Percentiles rank a stretch among this genome's conserved stretches.
Conservation (phyloP, 1,140 invertebrate genomes). For the Diabrotica virgifera region DNA sequence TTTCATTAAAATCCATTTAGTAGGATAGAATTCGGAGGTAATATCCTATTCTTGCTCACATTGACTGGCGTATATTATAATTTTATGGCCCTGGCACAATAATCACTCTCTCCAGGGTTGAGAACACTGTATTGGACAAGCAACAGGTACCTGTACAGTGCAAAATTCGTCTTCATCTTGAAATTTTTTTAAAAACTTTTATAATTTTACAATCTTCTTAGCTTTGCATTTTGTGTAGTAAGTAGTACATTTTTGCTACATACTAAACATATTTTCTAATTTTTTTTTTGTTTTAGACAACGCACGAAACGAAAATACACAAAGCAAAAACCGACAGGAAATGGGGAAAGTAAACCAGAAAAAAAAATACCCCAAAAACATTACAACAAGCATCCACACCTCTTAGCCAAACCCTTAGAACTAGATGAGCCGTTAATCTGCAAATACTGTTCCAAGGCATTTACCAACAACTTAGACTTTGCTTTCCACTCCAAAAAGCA, state of each 20-base stretch:
- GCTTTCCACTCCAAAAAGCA: slow-evolving; percentile 43
- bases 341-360: neutral
- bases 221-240: slow-evolving; percentile 24
- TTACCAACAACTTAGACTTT: slow-evolving; percentile 37
- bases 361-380: neutral
- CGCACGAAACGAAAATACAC: slow-evolving; percentile 1
- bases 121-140: too few relatives aligned
- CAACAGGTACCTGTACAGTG: too few relatives aligned
- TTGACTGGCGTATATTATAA: too few relatives aligned
- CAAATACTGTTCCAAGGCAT: slow-evolving; percentile 39
- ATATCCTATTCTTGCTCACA: too few relatives aligned
- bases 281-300: neutral
- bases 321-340: neutral
- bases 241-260: neutral
- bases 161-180: too few relatives aligned
- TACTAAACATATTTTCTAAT: slow-evolving; percentile 1
- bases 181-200: too few relatives aligned
- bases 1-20: too few relatives aligned
- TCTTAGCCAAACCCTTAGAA: slow-evolving; percentile 48
- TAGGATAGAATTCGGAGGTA: too few relatives aligned
- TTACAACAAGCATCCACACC: neutral
- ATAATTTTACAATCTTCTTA: too few relatives aligned
- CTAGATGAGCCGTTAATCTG: slow-evolving; percentile 38
- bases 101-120: too few relatives aligned
- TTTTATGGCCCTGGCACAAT: too few relatives aligned